Base-by-base conservation (phyloP, 2,888 invertebrate species). In the Neelides folsomi region DNA sequence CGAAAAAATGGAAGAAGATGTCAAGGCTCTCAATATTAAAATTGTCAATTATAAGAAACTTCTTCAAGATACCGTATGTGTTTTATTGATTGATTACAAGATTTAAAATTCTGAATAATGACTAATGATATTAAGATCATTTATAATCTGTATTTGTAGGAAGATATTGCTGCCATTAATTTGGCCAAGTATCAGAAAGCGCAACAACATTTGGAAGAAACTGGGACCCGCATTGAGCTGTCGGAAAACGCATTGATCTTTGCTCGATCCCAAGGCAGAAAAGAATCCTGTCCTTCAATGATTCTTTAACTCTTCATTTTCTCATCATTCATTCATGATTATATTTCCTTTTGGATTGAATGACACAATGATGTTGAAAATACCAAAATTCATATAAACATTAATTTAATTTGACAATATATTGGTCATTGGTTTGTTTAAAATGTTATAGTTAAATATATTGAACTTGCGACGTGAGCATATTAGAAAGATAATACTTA, bases 1-100 rank as follows among this genome's bases (percentile, higher is more conserved):
- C 78, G 94, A 97, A 74, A 89, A 95, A 71, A 89, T 97, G 85
- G 94, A 95, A 75, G 97, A 97, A 77, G 82, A 97, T 71, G 94
- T 95, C 67, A 97, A 98, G 79, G 97, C 97, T 79, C 83, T 98
- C 68, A 92, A 94, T 78, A 89, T 92, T 77, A 98, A 98, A 85
- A 94, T 98, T 82, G 97, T 97, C 83, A 93, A 93, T 68, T 98
- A 95, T 88, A 98, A 97, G 87, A 87, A 95, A 79, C 97, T 97
- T 80, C 94, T 97, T 72, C 97, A 98, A 71, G 97, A 98, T 75
- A 97, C 97, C 65, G 77, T 77, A 68, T 72, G 75, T 72, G 10
- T 3, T 15, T 47, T 7, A 44, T 39, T 34, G 34, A n/a, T 8
- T 34, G 15, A 10, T 15, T 13, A 15, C 8, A 15, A 34, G n/a